phyloP scores from a whole-genome alignment of 1,140 invertebrate species.

The Zophobas morio region DNA sequence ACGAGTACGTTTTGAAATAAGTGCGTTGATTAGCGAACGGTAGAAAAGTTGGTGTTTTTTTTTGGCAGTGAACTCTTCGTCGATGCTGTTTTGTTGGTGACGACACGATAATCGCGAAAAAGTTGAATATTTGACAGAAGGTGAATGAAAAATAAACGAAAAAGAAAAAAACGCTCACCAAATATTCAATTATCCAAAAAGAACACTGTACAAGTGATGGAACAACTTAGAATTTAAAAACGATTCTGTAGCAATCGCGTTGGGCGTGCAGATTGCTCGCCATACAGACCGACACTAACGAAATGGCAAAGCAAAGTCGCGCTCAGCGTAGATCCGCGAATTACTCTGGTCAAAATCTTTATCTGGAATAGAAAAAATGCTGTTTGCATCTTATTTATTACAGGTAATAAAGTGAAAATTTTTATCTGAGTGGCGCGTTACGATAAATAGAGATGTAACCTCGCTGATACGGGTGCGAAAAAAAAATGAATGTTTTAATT shows the following conservation, averaged over 20 bases:
- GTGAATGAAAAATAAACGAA: constrained; percentile 1
- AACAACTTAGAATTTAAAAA: constrained; percentile 11
- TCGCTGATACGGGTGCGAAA: background rate
- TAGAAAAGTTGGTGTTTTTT: too few species aligned
- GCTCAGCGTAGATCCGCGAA: constrained; percentile 44
- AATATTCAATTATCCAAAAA: constrained; percentile 6
- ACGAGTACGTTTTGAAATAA: too few species aligned
- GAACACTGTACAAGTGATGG: background rate
- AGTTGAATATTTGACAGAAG: background rate
- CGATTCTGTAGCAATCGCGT: constrained; percentile 37
- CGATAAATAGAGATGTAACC: constrained; percentile 10
- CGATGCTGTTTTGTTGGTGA: background rate
- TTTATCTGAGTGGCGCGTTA: constrained; percentile 17
- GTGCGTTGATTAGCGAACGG: too few species aligned
- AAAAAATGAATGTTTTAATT: constrained; percentile 38
- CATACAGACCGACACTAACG: constrained; percentile 46
- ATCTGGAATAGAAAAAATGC: constrained; percentile 1
- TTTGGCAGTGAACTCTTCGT: background rate
- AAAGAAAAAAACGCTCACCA: constrained; percentile 8
- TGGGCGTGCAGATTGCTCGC: constrained; percentile 43
- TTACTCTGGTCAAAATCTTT: constrained; percentile 40
- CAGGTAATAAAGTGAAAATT: constrained; percentile 3
- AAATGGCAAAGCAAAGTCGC: constrained; percentile 46
- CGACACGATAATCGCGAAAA: background rate
- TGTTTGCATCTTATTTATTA: constrained; percentile 26